A percentile compares a stretch with the other conserved stretches of the same genome.
phyloP scores from a whole-genome alignment of 2,888 invertebrate genomes.

The Cylindroiulus punctatus region DNA sequence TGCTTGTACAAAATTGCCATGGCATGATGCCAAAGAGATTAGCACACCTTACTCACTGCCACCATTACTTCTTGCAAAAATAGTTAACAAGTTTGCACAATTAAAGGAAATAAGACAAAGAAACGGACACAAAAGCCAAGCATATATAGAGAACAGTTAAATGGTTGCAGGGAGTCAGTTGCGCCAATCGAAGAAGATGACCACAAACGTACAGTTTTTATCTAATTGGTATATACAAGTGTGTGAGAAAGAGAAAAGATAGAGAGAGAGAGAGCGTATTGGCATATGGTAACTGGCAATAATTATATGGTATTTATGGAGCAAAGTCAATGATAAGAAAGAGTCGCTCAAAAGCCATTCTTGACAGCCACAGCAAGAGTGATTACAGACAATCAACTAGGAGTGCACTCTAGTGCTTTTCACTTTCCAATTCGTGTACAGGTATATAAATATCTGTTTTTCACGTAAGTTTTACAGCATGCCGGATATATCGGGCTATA shows the following conservation, averaged over 20 bases:
- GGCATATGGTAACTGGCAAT: slow-evolving; percentile 25
- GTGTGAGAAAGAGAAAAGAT: slow-evolving; percentile 32
- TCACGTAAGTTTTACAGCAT: slow-evolving; percentile 32
- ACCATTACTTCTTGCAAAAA: slow-evolving; percentile 32
- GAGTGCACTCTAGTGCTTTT: slow-evolving; percentile 49
- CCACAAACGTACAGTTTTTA: slow-evolving; percentile 20
- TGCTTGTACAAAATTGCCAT: background rate
- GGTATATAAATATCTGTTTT: slow-evolving; percentile 23
- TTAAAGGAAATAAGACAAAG: slow-evolving; percentile 32
- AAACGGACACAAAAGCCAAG: slow-evolving; percentile 47
- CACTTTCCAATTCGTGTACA: slow-evolving; percentile 30
- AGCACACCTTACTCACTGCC: slow-evolving; percentile 32
- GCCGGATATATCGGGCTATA: slow-evolving; percentile 32
- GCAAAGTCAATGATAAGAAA: slow-evolving; percentile 32
- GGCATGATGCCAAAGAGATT: background rate
- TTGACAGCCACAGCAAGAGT: slow-evolving; percentile 46
- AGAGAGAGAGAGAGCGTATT: slow-evolving; percentile 11
- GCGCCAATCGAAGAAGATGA: slow-evolving; percentile 52
- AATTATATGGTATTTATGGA: slow-evolving; percentile 17
- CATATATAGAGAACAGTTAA: slow-evolving; percentile 43
- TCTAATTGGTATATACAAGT: slow-evolving; percentile 32
- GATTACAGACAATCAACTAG: slow-evolving; percentile 46
- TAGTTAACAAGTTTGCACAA: slow-evolving; percentile 32
- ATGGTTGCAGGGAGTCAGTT: slow-evolving; percentile 54
- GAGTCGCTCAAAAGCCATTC: slow-evolving; percentile 47